Conservation (phyloP, 2,888 invertebrate species). For the Amblyjoppa fuscipennis region DNA sequence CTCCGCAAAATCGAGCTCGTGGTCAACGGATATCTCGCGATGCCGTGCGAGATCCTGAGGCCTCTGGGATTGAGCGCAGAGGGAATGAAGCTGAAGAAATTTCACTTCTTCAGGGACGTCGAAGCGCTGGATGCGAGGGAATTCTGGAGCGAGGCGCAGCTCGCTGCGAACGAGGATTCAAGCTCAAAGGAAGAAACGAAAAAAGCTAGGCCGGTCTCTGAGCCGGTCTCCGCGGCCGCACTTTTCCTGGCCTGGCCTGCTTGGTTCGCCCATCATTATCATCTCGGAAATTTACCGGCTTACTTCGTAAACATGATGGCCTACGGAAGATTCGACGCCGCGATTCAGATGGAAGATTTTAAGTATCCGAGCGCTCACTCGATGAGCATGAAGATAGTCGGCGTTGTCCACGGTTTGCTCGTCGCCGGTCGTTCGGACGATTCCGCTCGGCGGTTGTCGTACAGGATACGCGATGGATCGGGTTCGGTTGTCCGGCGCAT, state of each 20-base stretch:
- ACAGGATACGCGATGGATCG: conserved; percentile 36
- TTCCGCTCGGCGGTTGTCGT: conserved; percentile 3
- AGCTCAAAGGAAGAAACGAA: conserved; percentile 59
- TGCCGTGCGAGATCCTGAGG: conserved; percentile 87
- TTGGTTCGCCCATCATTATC: conserved; percentile 90
- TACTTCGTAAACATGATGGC: conserved; percentile 89
- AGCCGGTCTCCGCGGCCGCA: neutral
- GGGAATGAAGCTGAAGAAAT: conserved; percentile 50
- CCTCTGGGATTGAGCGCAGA: conserved; percentile 85
- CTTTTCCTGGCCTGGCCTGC: conserved; percentile 70
- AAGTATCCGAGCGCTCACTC: conserved; percentile 87
- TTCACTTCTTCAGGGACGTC: conserved; percentile 74
- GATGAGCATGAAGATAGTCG: conserved; percentile 87
- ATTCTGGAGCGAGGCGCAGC: neutral
- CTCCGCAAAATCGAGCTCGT: conserved; percentile 88
- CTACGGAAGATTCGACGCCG: conserved; percentile 86
- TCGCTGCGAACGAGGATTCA: conserved; percentile 28
- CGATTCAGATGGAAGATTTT: conserved; percentile 91
- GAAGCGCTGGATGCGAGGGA: conserved; percentile 55
- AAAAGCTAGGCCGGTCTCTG: neutral
- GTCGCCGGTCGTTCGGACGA: conserved; percentile 32
- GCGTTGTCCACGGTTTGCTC: conserved; percentile 39
- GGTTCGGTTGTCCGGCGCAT: neutral
- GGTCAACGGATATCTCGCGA: conserved; percentile 88
- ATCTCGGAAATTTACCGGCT: conserved; percentile 87